These are phyloP conservation scores for Oikopleura vanhoeffeni DNA, from an alignment of 23 tunicate species.

Conservation along the genomic window DNA sequence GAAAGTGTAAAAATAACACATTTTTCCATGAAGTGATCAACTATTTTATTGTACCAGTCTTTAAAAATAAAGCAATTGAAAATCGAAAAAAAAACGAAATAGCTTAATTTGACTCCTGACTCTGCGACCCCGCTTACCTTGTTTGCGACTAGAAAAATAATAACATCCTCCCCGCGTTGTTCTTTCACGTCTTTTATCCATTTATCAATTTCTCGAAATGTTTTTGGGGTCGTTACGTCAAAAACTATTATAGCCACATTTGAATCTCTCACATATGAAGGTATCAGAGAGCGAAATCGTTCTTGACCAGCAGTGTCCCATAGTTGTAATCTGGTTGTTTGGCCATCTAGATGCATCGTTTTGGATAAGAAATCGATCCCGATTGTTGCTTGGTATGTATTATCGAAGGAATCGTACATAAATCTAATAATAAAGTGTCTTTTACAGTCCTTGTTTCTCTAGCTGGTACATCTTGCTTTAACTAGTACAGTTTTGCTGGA, in stretches of 20 bases:
- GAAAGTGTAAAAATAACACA: too few species aligned
- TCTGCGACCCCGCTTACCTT: too few species aligned
- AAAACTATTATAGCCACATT: not conserved
- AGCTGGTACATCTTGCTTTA: too few species aligned
- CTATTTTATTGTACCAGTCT: too few species aligned
- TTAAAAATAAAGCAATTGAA: too few species aligned
- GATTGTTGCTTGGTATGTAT: not conserved
- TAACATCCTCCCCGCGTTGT: not conserved
- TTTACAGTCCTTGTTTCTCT: too few species aligned
- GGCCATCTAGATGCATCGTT: not conserved
- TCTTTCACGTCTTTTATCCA: constrained; percentile 5
- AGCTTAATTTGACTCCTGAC: too few species aligned
- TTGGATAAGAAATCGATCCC: constrained; percentile 11
- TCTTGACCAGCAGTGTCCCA: constrained; percentile 16
- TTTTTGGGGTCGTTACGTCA: not conserved
- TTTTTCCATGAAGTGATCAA: too few species aligned
- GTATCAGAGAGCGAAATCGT: not conserved
- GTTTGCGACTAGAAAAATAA: constrained; percentile 1
- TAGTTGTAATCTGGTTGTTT: not conserved
- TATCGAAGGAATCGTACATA: not conserved
- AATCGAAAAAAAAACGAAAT: too few species aligned
- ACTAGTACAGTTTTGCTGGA: too few species aligned
- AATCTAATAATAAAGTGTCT: too few species aligned
- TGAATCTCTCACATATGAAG: not conserved
- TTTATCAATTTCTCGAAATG: not conserved